Evolutionary conservation across 2,888 invertebrate species (phyloP), one percentile per base, ranked within the genome.

Genomic region (Callimorpha dominula): DNA sequence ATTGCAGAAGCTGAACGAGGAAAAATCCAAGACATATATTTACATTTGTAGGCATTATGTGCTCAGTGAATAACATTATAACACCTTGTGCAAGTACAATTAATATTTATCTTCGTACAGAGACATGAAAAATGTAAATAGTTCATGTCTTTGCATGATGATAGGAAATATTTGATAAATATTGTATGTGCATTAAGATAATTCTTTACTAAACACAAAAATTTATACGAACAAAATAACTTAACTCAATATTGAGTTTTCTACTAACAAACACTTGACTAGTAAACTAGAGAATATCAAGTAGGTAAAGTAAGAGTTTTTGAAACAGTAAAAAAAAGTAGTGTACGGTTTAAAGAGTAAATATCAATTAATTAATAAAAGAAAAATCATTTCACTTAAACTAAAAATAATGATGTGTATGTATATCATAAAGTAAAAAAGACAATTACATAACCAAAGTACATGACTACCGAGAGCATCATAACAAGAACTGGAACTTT

Each of bases 1-100:
- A 67, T 72, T 70, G 68, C 70, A 60, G 75, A 68, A 76, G 72
- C 70, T 68, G 74, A 78, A 81, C 71, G 73, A 84, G 77, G 77
- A 82, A 82, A 82, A 78, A 65, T 70, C 65, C 43, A 54, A 62
- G 62, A 60, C 64, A 66, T 70, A 72, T 68, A 75, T 70, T 57
- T 71, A 66, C 74, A 62, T 67, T 63, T 60, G n/a, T 76, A 65
- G 49, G 46, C 40, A 62, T 50, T 65, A 46, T 43, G 46, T 31
- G 31, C 65, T n/a, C 12, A 42, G 63, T 43, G 50, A 72, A 54
- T 68, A 64, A 68, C 46, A 54, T 31, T 70, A 66, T 67, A 64
- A 66, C 62, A 64, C 65, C 70, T 70, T 70, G 76, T 75, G 74
- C 77, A 68, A 71, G 42, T 9, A 17, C 50, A 65, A 65, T 31